Conservation (phyloP, 2,113 vertebrate genomes). For the zebrafish (Danio rerio) region GRCz12tu NC_133181.1:9222501-9223000, state of each 20-base stretch:
- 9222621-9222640: too few relatives aligned
- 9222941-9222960: neutral
- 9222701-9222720: neutral
- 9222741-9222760: neutral
- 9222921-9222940: neutral
- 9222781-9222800: neutral
- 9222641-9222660: too few relatives aligned
- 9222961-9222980: neutral
- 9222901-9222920: constrained; percentile 7
- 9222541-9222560: too few relatives aligned
- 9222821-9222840: neutral
- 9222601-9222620: too few relatives aligned
- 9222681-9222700: neutral
- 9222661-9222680: too few relatives aligned
- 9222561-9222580: too few relatives aligned
- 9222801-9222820: neutral
- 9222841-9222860: neutral
- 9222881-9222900: constrained; percentile 21
- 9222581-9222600: too few relatives aligned
- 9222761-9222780: too few relatives aligned
- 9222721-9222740: neutral
- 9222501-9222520: too few relatives aligned
- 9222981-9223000: neutral
- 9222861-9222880: constrained; percentile 1
- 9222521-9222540: too few relatives aligned